Evolutionary conservation across 2,797 vertebrate genomes (phyloP).

Genomic region (Tympanoctomys barrerae): DNA sequence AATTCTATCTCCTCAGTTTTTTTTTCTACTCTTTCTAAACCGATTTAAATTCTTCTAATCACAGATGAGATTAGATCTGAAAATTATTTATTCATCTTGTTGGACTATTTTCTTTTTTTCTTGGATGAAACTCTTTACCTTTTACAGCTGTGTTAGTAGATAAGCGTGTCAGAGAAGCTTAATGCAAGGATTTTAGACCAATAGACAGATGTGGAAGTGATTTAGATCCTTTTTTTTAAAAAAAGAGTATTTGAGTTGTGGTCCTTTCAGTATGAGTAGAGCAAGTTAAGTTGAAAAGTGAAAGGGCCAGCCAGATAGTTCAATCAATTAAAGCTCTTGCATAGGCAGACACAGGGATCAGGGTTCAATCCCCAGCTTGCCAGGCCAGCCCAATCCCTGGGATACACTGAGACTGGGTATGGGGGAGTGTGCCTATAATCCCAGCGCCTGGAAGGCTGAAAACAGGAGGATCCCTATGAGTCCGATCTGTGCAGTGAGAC

Average conservation of each 20-base stretch:
- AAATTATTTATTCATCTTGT: constrained; percentile 10
- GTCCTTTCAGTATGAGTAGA: constrained; percentile 52
- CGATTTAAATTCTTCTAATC: constrained; percentile 58
- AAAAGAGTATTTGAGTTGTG: constrained; percentile 57
- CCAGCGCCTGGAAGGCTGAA: too few relatives aligned
- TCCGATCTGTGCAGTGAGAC: too few relatives aligned
- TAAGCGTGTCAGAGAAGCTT: constrained; percentile 63
- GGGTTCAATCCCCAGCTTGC: too few relatives aligned
- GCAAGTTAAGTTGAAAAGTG: constrained; percentile 39
- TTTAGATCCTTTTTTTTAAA: constrained; percentile 47
- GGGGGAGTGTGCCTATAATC: too few relatives aligned
- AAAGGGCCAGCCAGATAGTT: neutral
- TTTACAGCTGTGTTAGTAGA: constrained; percentile 2
- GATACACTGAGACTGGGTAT: too few relatives aligned
- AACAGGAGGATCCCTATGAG: too few relatives aligned
- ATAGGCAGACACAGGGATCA: too few relatives aligned
- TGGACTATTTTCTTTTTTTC: constrained; percentile 31
- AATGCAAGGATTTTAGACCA: constrained; percentile 50
- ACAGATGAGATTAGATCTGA: constrained; percentile 67
- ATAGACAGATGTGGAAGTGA: constrained; percentile 71
- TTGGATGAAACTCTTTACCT: constrained; percentile 22
- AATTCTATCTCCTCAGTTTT: constrained; percentile 53
- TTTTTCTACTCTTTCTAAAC: constrained; percentile 59
- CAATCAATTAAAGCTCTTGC: too few relatives aligned
- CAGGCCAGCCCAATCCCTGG: too few relatives aligned